A percentile compares a stretch with the other conserved stretches of the same genome.
Evolutionary conservation across 2,888 invertebrate genomes (phyloP).

Genomic region (Perithous albicinctus): DNA sequence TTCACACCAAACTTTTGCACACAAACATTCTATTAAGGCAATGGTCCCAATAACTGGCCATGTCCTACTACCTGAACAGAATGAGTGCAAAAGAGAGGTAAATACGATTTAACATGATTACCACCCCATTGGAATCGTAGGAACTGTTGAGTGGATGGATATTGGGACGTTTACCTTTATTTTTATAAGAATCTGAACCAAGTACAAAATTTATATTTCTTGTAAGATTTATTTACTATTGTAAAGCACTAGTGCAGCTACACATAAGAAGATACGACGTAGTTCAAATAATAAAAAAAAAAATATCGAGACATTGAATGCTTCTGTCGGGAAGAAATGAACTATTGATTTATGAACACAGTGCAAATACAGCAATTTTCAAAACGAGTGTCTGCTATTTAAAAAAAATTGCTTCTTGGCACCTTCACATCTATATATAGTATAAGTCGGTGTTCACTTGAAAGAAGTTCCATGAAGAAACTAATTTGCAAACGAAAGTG

Average conservation of each 20-base stretch:
- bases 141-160: too few relatives aligned
- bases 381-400: neutral
- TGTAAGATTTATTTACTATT: too few relatives aligned
- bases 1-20: too few relatives aligned
- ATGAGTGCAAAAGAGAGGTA: too few relatives aligned
- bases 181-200: too few relatives aligned
- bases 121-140: too few relatives aligned
- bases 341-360: neutral
- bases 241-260: neutral
- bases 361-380: neutral
- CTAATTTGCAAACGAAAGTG: conserved; percentile 67
- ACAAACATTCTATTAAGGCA: too few relatives aligned
- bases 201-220: too few relatives aligned
- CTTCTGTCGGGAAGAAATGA: neutral
- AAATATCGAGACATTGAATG: neutral
- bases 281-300: neutral
- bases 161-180: too few relatives aligned
- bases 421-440: conserved; percentile 14
- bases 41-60: too few relatives aligned
- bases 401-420: conserved; percentile 16
- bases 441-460: neutral
- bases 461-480: conserved; percentile 62
- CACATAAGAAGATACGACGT: neutral
- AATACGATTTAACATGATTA: too few relatives aligned
- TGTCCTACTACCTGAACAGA: too few relatives aligned